phyloP scores from a whole-genome alignment of 1,140 invertebrate genomes.

The Sinonovacula constricta region DNA sequence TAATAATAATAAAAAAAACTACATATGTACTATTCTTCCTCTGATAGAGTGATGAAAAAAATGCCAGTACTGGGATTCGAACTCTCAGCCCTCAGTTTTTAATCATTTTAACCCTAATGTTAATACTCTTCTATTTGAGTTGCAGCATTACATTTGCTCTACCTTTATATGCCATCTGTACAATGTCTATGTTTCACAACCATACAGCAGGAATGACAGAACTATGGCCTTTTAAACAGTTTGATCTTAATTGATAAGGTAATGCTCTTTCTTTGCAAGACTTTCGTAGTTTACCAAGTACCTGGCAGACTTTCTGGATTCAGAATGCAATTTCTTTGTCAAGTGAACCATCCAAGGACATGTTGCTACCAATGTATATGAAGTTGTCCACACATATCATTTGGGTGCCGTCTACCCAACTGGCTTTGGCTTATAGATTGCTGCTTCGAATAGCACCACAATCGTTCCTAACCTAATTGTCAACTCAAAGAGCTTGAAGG shows the following conservation, averaged over 20 bases:
- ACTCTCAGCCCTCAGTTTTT: no score
- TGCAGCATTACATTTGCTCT: no score
- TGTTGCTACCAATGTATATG: neutral
- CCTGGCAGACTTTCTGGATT: neutral
- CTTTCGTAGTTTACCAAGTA: neutral
- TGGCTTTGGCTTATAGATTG: neutral
- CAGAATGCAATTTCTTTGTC: neutral
- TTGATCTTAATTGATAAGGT: neutral
- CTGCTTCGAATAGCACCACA: neutral
- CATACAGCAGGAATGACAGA: neutral
- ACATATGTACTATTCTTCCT: no score
- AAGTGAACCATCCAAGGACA: neutral
- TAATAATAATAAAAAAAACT: no score
- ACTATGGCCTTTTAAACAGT: neutral
- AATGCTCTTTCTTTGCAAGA: neutral
- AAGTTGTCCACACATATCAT: neutral
- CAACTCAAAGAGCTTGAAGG: constrained; percentile 34
- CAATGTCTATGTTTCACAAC: no score
- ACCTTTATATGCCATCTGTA: no score
- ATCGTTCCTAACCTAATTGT: constrained; percentile 31
- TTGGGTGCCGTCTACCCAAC: neutral
- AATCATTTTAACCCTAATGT: no score
- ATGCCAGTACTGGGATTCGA: no score
- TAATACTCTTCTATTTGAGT: no score
- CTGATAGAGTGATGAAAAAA: no score